phyloP scores from a whole-genome alignment of 2,113 vertebrate genomes.

The Sylvia atricapilla region DNA sequence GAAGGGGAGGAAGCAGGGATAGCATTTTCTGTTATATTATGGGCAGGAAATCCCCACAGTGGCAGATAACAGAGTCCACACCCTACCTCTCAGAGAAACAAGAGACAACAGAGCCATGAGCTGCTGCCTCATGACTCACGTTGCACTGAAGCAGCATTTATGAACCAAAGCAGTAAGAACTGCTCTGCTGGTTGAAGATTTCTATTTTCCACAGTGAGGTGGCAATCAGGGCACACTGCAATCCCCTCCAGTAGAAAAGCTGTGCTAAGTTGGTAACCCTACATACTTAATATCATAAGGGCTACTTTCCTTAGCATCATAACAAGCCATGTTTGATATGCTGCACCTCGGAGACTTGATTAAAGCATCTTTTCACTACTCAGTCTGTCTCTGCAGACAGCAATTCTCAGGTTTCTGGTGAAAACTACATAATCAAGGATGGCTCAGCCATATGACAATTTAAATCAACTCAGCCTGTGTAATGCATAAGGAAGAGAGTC shows the following conservation, averaged over 20 bases:
- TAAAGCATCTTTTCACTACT: background rate
- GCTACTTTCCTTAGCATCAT: background rate
- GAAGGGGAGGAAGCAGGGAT: background rate
- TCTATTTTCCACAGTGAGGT: accelerated
- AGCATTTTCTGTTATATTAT: background rate
- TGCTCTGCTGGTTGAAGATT: background rate
- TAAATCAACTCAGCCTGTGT: background rate
- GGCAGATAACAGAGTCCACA: accelerated
- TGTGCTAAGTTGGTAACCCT: background rate
- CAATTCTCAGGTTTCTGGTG: background rate
- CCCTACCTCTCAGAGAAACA: background rate
- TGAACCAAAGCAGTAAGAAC: background rate
- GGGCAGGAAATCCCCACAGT: background rate
- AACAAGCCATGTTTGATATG: background rate
- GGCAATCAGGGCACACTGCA: background rate
- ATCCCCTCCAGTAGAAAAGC: background rate
- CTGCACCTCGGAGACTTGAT: background rate
- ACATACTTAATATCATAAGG: background rate
- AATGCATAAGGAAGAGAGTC: background rate
- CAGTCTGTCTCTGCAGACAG: background rate
- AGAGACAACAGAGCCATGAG: background rate
- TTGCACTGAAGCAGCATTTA: background rate
- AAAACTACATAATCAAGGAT: background rate
- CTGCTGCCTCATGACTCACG: background rate
- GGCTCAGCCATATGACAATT: background rate